Base-by-base conservation (phyloP, 2,797 vertebrate genomes). In the Oreonectes daqikongensis region DNA sequence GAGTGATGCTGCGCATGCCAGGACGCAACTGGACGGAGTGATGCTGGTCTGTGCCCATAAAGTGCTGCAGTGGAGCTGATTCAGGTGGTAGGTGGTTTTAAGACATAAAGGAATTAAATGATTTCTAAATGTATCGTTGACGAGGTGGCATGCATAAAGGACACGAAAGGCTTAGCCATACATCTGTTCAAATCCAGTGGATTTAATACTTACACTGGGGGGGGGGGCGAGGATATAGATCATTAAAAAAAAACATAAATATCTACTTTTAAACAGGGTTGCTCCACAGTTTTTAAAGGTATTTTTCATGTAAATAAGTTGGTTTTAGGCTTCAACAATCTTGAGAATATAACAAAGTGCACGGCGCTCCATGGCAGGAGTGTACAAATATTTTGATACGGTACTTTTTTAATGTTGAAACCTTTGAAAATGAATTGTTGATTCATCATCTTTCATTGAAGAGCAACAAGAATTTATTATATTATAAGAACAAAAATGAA, bases 1-100 rank as follows among this genome's bases (percentile, higher is more conserved):
- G 8, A 79, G 72, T 3, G 66, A 44, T 10, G 77, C 83, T 20
- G 80, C 14, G 52, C 75, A 78, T 69, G 63, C 5, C 80, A 15
- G 53, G 38, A 79, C 77, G 65, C 12, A 79, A 87, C 86, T 90
- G 88, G 90, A 87, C 78, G 44, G 4, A 66, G n/a, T 14, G 82
- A 82, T 76, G 85, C 52, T 85, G 14, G 83, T 79, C 60, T 53
- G 79, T 40, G 44, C 35, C 28, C 12, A 15, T 48, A 35, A 14
- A 9, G 40, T 59, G 26, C 14, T 48, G 66, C 53, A 48, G 46
- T 42, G n/a, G 22, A 32, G 42, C 46, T 38, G 46, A 57, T 22
- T 22, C 10, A 18, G 70, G 26, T 64, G 44, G n/a, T n/a, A 44
- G 53, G 53, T 24, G 32, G 69, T 52, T 68, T 67, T 15, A 35